phyloP scores from a whole-genome alignment of 2,113 vertebrate species.

The Redunca redunca region DNA sequence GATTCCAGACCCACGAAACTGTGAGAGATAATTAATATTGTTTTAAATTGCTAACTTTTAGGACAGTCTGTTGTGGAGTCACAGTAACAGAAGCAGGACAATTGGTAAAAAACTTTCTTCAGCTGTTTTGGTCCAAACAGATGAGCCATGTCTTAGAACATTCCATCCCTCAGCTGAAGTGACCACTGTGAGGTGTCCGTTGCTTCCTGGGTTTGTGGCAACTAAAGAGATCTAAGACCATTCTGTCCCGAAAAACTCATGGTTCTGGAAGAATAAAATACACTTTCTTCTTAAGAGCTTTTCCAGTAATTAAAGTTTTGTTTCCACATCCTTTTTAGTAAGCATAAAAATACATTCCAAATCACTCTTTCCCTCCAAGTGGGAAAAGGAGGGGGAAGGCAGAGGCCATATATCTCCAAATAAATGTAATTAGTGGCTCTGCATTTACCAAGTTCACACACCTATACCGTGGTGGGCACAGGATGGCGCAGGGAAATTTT shows the following conservation, averaged over 20 bases:
- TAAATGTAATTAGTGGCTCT: conserved; percentile 34
- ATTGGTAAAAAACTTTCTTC: background rate
- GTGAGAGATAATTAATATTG: background rate
- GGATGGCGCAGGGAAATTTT: conserved; percentile 8
- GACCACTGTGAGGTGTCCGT: conserved; percentile 38
- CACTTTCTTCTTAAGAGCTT: conserved; percentile 52
- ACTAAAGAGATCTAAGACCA: background rate
- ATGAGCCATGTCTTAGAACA: conserved; percentile 39
- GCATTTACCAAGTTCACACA: conserved; percentile 13
- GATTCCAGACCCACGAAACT: background rate
- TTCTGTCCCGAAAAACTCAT: conserved; percentile 35
- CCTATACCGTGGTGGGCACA: background rate
- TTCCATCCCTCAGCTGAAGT: conserved; percentile 23
- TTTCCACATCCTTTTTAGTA: conserved; percentile 65
- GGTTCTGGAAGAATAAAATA: conserved; percentile 53
- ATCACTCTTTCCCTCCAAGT: background rate
- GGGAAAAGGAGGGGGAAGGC: background rate
- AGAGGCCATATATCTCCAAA: conserved; percentile 28
- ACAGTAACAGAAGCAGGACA: background rate
- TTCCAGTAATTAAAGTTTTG: conserved; percentile 59
- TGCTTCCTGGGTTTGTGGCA: conserved; percentile 1
- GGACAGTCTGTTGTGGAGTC: conserved; percentile 9
- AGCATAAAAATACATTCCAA: conserved; percentile 54
- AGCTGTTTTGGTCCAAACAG: conserved; percentile 26
- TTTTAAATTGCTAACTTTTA: background rate